A percentile compares a stretch with the other conserved stretches of the same genome.
Evolutionary conservation across 2,113 vertebrate genomes (phyloP).

Genomic region (Stegastes partitus): DNA sequence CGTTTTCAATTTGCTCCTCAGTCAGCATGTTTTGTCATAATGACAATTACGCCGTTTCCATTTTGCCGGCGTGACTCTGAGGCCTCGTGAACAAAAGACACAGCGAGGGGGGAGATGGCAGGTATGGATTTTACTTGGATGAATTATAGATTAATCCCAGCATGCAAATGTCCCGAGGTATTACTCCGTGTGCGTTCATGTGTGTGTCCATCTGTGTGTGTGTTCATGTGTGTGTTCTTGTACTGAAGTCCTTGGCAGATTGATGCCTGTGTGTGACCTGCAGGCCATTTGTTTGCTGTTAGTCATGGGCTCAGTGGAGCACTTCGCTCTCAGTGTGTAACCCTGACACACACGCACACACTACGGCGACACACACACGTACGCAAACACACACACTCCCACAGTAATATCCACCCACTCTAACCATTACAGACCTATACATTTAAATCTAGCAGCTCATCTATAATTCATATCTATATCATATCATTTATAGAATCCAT

Average conservation of each 20-base stretch:
- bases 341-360: neutral
- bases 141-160: slow-evolving; percentile 63
- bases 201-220: slow-evolving; percentile 15
- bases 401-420: neutral
- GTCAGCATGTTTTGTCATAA: neutral
- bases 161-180: slow-evolving; percentile 33
- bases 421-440: slow-evolving; percentile 6
- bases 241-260: slow-evolving; percentile 41
- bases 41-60: neutral
- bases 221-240: neutral
- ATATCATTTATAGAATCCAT: slow-evolving; percentile 25
- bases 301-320: slow-evolving; percentile 27
- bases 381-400: too few relatives aligned
- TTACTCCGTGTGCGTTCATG: neutral
- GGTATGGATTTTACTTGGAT: slow-evolving; percentile 49
- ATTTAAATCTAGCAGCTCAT: slow-evolving; percentile 44
- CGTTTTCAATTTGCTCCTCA: too few relatives aligned
- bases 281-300: slow-evolving; percentile 33
- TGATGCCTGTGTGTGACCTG: slow-evolving; percentile 51
- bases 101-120: slow-evolving; percentile 1
- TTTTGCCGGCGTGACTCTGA: neutral
- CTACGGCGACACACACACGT: too few relatives aligned
- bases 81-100: neutral
- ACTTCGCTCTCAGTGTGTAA: slow-evolving; percentile 3
- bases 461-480: slow-evolving; percentile 49